Base-by-base conservation (phyloP, 1,140 invertebrate species). In the Sogatella furcifera region DNA sequence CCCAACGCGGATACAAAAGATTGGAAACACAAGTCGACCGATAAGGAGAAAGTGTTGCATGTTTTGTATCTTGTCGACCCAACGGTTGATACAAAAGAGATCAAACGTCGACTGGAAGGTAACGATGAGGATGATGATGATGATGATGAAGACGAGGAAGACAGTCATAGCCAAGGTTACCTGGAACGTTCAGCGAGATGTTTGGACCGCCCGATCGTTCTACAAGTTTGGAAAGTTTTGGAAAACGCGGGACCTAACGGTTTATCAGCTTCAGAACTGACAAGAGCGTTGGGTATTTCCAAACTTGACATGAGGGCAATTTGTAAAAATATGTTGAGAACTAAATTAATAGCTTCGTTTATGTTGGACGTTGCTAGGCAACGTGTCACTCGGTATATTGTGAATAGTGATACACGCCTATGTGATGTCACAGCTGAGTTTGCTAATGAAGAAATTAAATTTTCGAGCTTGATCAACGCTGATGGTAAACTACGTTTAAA, bases 321-420 rank as follows among this genome's bases (percentile, higher is more conserved):
- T 41, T 67, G 76, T 28, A 69, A 78, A 28, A 77, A 79, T 65
- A 64, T 83, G 6, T 64, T 74, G 11, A 77, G 76, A 65, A 61
- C 66, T 6, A 71, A 75, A 31, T 67, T 77, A 31, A 73, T 78
- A 28, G 72, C 74, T 10, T 76, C 72, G 13, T 74, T 78, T 52
- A 76, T 80, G 70, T 73, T 75, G 53, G 80, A 83, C 61, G 68
- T 76, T 10, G 81, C 81, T 3, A 69, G 80, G 28, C 81, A 83
- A 62, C 71, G 80, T 38, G 70, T 74, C 41, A 72, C 70, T 38
- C 74, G 72, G 68, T 77, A 73, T 31, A 10, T 31, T 4, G 31
- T 31, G 4, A 31, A 31, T 10, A 31, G 31, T 31, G 31, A 10
- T 31, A 31, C 4, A 4, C 4, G 31, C 4, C 4, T 31, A 10